Evolutionary conservation across 1,140 invertebrate species (phyloP), one percentile per base, ranked within the genome.

Genomic region (Neotoxoptera formosana): DNA sequence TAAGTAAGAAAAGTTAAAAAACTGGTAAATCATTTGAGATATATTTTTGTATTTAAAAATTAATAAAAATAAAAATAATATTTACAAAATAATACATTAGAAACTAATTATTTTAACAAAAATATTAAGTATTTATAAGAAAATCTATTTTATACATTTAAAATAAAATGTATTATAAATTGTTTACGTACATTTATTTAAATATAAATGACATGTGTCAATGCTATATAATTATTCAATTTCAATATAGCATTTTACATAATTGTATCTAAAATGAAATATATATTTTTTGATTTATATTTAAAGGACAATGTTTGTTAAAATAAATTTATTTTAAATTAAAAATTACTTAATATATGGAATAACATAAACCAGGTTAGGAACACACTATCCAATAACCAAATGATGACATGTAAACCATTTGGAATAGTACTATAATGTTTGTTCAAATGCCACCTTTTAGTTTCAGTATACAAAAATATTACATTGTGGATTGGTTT

Each of bases 401-500:
- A 92, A 92, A 81, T 92, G 34, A 47, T 92, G 48, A 83, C 45
- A 81, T 92, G 8, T 92, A 47, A 92, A 92, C 67, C 47, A 90
- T 48, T 51, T 92, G 45, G 67, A 92, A 81, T 83, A 92, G 17
- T 93, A 92, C 36, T 36, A 34, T 53, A 84, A 51, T 14, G 36
- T 84, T 84, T 84, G 81, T 84, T 93, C 48, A 93, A 86, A 93
- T 93, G 91, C 81, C 23, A 81, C 14, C 48, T 93, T 92, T 51
- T 36, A 53, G 67, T 91, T 92, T 48, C 53, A 48, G 34, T 48
- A 48, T 51, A 86, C 11, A 93, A 48, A 60, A 56, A 45, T 83
- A 1, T 93, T 93, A 93, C 81, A 93, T 84, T 30, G 91, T 93
- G 48, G 91, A 93, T 84, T 93, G 91, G 20, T 93, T 83, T 23